Evolutionary conservation across 1,140 invertebrate genomes (phyloP).

Genomic region (Venturia canescens): DNA sequence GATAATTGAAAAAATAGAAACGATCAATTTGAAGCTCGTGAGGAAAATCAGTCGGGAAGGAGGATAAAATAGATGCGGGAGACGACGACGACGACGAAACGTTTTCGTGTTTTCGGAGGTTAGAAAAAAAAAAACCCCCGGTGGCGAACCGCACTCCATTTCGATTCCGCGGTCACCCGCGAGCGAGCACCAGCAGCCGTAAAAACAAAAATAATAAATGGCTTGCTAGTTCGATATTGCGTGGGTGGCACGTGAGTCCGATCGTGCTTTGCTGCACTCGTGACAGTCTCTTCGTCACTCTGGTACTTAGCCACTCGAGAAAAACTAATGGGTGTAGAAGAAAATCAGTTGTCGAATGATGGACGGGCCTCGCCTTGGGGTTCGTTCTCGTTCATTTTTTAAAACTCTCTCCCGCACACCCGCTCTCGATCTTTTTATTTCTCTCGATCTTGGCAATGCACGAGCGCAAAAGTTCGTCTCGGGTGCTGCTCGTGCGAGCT

Average conservation of each 20-base stretch:
- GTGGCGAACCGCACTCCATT: too few relatives aligned
- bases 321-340: slow-evolving; percentile 18
- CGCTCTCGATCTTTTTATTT: too few relatives aligned
- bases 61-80: too few relatives aligned
- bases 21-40: too few relatives aligned
- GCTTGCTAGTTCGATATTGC: neutral
- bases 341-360: slow-evolving; percentile 20
- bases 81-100: too few relatives aligned
- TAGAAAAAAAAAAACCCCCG: too few relatives aligned
- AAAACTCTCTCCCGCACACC: neutral
- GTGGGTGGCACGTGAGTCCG: neutral
- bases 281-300: slow-evolving; percentile 18
- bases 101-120: too few relatives aligned
- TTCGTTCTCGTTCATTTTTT: slow-evolving; percentile 8
- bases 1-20: too few relatives aligned
- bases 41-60: too few relatives aligned
- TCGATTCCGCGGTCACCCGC: too few relatives aligned
- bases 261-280: neutral
- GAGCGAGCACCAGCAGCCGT: neutral
- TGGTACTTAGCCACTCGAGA: slow-evolving; percentile 5
- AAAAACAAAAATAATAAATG: neutral
- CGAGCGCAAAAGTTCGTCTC: neutral
- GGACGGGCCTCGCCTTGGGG: neutral
- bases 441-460: neutral
- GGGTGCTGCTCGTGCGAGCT: slow-evolving; percentile 9